Evolutionary conservation across 2,797 vertebrate species (phyloP).

Genomic region (Lateolabrax maculatus): DNA sequence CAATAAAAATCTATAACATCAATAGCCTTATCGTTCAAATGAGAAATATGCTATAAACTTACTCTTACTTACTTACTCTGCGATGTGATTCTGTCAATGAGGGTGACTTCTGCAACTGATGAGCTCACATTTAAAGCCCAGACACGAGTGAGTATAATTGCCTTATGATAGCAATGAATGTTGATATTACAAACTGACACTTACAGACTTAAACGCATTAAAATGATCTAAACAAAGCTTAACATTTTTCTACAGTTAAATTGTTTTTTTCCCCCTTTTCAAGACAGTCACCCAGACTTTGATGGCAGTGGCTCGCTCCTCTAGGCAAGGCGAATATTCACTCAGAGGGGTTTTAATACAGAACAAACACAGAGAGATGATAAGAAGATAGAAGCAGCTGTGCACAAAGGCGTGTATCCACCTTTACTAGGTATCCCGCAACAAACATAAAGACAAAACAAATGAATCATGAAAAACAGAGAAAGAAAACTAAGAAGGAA

Average conservation of each 20-base stretch:
- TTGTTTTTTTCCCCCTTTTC: neutral
- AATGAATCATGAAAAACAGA: conserved; percentile 71
- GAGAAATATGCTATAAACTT: too few relatives aligned
- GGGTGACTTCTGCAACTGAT: neutral
- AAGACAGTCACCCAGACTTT: neutral
- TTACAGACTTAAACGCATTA: conserved; percentile 9
- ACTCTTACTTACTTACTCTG: too few relatives aligned
- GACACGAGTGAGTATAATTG: conserved; percentile 21
- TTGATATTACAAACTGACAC: conserved; percentile 22
- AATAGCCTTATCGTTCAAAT: conserved; percentile 2
- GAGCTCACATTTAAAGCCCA: conserved; percentile 13
- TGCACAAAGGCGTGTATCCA: conserved; percentile 27
- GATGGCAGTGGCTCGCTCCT: conserved; percentile 17
- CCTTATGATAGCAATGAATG: conserved; percentile 29
- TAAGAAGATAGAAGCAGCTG: conserved; percentile 50
- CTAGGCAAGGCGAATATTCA: conserved; percentile 51
- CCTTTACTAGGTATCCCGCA: conserved; percentile 40
- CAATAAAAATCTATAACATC: neutral
- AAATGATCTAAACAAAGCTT: conserved; percentile 7
- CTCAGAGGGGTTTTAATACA: conserved; percentile 43
- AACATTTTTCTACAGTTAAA: neutral
- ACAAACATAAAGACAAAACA: conserved; percentile 65
- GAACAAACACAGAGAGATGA: conserved; percentile 33
- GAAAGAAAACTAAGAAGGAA: conserved; percentile 39
- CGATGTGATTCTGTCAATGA: too few relatives aligned